Percentiles rank a stretch among this genome's conserved stretches.
Conservation (phyloP, 2,113 vertebrate species). For the Bos indicus region DNA sequence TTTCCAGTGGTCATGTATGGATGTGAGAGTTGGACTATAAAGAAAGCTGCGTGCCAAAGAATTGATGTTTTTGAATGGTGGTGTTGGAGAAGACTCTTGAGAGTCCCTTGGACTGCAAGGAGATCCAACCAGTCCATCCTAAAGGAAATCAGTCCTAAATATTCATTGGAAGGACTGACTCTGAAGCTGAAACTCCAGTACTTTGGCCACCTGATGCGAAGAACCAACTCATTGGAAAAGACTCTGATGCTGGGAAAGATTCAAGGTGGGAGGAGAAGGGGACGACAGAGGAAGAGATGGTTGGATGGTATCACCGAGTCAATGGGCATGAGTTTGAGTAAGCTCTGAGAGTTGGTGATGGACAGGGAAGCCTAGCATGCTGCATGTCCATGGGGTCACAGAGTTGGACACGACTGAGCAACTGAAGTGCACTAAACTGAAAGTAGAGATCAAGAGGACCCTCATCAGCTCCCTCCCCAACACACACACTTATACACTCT, state of each 20-base stretch:
- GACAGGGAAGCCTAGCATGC: not conserved
- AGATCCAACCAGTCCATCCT: not conserved
- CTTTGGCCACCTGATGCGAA: not conserved
- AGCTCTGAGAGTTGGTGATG: not conserved
- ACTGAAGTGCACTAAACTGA: not conserved
- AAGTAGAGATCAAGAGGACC: not conserved
- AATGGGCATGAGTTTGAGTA: not conserved
- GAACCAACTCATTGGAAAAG: not conserved
- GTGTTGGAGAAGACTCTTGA: not conserved
- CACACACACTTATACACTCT: not conserved
- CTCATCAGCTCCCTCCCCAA: not conserved
- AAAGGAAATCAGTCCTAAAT: not conserved
- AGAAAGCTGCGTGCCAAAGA: accelerated
- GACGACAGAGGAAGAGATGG: not conserved
- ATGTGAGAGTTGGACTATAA: not conserved
- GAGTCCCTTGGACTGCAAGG: not conserved
- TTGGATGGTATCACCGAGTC: not conserved
- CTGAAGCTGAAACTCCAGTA: not conserved
- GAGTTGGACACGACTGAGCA: not conserved
- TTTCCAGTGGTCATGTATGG: not conserved
- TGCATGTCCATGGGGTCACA: not conserved
- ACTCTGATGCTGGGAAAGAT: not conserved
- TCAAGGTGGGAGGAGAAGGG: not conserved
- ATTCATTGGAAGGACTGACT: not conserved
- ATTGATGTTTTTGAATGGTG: not conserved